Evolutionary conservation across 2,888 invertebrate species (phyloP).

Genomic region (Polymixis lichenea): DNA sequence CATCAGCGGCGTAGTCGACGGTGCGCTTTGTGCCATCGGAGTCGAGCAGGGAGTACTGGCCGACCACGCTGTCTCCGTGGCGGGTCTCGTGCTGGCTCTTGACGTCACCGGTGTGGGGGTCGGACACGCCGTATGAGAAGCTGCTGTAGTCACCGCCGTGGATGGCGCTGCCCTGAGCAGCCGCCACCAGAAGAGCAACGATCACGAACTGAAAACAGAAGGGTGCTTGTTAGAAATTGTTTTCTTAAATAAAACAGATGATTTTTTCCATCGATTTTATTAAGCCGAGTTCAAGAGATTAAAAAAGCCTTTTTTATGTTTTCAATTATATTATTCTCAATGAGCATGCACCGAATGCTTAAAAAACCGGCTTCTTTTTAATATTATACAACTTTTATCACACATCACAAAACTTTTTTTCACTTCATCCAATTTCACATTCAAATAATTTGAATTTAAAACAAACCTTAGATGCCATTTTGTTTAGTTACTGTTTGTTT

Average conservation of each 20-base stretch:
- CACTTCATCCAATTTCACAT: slow-evolving; percentile 7
- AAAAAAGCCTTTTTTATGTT: too few relatives aligned
- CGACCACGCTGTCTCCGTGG: slow-evolving; percentile 91
- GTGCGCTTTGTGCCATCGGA: slow-evolving; percentile 92
- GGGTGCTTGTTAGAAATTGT: not conserved
- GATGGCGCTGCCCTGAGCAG: slow-evolving; percentile 83
- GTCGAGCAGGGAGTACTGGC: slow-evolving; percentile 88
- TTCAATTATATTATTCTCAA: not conserved
- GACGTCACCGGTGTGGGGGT: slow-evolving; percentile 88
- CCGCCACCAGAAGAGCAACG: slow-evolving; percentile 85
- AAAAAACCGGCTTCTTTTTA: not conserved
- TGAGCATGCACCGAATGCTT: too few relatives aligned
- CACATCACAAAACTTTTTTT: slow-evolving; percentile 5
- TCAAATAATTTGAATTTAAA: slow-evolving; percentile 4
- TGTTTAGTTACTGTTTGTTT: slow-evolving; percentile 79
- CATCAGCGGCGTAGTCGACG: slow-evolving; percentile 91
- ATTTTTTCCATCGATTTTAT: too few relatives aligned
- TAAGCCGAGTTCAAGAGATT: not conserved
- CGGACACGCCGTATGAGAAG: slow-evolving; percentile 87
- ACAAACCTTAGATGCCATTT: slow-evolving; percentile 88
- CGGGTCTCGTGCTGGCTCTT: slow-evolving; percentile 92
- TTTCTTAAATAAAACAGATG: not conserved
- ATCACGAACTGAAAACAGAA: slow-evolving; percentile 83
- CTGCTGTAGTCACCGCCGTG: slow-evolving; percentile 84
- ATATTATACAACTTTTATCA: not conserved